Conservation (phyloP, 2,888 invertebrate genomes). For the Mycalesis mineus region DNA sequence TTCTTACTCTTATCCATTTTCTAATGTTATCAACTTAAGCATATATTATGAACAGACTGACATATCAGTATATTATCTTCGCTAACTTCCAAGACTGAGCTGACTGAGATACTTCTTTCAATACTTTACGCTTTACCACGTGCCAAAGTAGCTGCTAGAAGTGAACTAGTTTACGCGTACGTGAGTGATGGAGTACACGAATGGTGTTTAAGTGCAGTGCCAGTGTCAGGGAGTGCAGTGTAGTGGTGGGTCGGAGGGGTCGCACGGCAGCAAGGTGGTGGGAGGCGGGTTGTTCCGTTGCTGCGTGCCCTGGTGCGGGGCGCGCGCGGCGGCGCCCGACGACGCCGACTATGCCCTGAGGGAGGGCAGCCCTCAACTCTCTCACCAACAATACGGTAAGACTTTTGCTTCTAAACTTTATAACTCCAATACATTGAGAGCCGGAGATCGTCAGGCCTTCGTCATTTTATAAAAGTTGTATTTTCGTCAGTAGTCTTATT, state of each 20-base stretch:
- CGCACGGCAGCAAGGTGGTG: slow-evolving; percentile 81
- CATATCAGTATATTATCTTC: slow-evolving; percentile 62
- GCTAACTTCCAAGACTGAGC: slow-evolving; percentile 63
- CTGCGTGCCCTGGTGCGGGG: slow-evolving; percentile 89
- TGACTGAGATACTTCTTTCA: slow-evolving; percentile 42
- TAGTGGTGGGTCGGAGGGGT: slow-evolving; percentile 52
- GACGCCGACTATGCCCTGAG: slow-evolving; percentile 73
- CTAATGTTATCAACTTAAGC: not conserved
- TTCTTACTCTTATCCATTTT: not conserved
- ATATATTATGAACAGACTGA: slow-evolving; percentile 42
- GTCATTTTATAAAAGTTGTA: no score
- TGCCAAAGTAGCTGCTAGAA: slow-evolving; percentile 46
- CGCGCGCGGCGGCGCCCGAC: slow-evolving; percentile 83
- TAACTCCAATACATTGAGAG: no score
- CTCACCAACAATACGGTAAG: slow-evolving; percentile 63
- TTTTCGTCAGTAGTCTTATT: no score
- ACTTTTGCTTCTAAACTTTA: slow-evolving; percentile 8
- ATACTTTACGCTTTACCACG: slow-evolving; percentile 39
- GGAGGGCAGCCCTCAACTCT: slow-evolving; percentile 64
- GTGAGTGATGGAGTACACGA: slow-evolving; percentile 25
- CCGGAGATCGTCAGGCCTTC: no score
- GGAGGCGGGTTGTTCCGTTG: slow-evolving; percentile 89
- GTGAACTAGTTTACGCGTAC: slow-evolving; percentile 22
- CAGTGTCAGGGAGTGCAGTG: slow-evolving; percentile 35
- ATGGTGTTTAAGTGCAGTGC: slow-evolving; percentile 33